phyloP scores from a whole-genome alignment of 2,113 vertebrate species.

The Blennius ocellaris region DNA sequence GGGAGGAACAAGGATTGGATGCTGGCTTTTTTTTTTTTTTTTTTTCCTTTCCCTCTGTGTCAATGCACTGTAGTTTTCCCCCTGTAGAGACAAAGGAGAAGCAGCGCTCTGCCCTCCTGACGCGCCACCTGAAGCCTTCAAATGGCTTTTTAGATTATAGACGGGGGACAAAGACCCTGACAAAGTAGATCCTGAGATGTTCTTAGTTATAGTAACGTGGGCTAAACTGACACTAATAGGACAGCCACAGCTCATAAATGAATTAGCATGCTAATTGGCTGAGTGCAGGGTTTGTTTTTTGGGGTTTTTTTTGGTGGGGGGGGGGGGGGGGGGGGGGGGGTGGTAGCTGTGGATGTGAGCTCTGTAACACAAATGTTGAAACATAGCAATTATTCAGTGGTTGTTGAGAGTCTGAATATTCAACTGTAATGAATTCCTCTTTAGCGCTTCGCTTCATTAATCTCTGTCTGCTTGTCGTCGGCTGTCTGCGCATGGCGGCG shows the following conservation, averaged over 20 bases:
- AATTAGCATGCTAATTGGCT: conserved; percentile 60
- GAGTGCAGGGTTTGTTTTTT: conserved; percentile 46
- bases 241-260: conserved; percentile 46
- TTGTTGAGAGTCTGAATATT: conserved; percentile 57
- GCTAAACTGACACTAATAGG: conserved; percentile 37
- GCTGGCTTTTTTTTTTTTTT: conserved; percentile 60
- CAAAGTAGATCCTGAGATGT: conserved; percentile 23
- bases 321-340: not conserved
- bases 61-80: conserved; percentile 51
- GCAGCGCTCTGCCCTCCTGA: conserved; percentile 25
- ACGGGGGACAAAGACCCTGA: conserved; percentile 22
- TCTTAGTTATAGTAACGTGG: conserved; percentile 25
- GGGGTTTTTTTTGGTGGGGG: not conserved
- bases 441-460: conserved; percentile 60
- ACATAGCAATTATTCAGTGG: conserved; percentile 58
- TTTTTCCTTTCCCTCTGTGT: too few species aligned
- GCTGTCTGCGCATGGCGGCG: conserved; percentile 28
- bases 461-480: conserved; percentile 61
- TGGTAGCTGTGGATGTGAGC: conserved; percentile 31
- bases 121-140: conserved; percentile 45
- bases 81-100: conserved; percentile 62
- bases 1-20: conserved; percentile 73
- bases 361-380: conserved; percentile 56
- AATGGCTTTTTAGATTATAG: conserved; percentile 37
- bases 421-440: conserved; percentile 60